Percentiles rank a stretch among this genome's conserved stretches.
Conservation (phyloP, 2,797 vertebrate genomes). For the Telmatherina bonti region DNA sequence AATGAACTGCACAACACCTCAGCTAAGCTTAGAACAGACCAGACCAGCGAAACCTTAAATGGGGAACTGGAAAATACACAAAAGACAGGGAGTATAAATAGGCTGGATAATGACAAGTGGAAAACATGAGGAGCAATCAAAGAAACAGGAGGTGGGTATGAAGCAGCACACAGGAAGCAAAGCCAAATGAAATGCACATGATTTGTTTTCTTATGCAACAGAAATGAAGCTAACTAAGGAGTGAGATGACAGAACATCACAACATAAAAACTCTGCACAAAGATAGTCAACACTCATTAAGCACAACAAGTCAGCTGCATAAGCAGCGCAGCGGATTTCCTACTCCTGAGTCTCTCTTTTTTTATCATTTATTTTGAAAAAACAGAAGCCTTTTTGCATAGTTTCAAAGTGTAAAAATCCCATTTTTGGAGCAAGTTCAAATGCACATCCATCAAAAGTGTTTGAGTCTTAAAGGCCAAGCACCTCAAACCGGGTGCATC, state of each 20-base stretch:
- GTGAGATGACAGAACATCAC: too few relatives aligned
- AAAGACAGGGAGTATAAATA: not conserved
- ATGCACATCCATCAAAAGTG: not conserved
- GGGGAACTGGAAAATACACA: not conserved
- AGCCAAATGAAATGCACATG: not conserved
- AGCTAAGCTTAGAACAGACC: not conserved
- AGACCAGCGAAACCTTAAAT: not conserved
- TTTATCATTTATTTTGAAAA: not conserved
- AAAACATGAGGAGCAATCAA: not conserved
- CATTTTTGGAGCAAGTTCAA: not conserved
- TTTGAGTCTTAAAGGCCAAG: not conserved
- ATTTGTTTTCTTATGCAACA: too few relatives aligned
- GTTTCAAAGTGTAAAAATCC: not conserved
- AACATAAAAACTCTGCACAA: not conserved
- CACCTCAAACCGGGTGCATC: not conserved
- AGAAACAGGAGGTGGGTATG: not conserved
- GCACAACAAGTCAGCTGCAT: not conserved
- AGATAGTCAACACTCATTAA: not conserved
- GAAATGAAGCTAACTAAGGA: too few relatives aligned
- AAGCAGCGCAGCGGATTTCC: not conserved
- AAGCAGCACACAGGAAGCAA: not conserved
- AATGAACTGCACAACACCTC: too few relatives aligned
- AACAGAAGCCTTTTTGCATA: not conserved
- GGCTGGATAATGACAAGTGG: not conserved
- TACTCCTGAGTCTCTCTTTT: not conserved